Evolutionary conservation across 1,140 invertebrate species (phyloP).

Genomic region (Himalopsyche phryganea): DNA sequence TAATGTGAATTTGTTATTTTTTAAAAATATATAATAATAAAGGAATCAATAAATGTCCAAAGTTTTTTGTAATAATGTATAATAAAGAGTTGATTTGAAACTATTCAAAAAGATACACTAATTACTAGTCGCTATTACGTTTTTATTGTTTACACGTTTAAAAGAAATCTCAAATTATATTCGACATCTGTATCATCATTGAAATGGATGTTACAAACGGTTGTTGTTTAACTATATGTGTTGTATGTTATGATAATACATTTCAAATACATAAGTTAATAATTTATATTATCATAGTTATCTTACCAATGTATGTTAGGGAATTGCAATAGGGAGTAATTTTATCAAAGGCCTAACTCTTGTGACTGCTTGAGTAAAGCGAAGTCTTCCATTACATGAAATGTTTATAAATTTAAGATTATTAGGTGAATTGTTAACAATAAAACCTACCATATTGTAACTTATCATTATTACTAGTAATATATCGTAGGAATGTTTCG

Average conservation of each 20-base stretch:
- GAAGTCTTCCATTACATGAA: slow-evolving; percentile 36
- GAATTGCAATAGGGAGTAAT: slow-evolving; percentile 31
- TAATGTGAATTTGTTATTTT: not conserved
- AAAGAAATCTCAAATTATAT: not conserved
- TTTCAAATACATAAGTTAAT: slow-evolving; percentile 21
- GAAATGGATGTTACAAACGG: slow-evolving; percentile 21
- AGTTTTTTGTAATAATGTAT: not conserved
- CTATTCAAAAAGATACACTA: not conserved
- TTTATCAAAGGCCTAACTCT: slow-evolving; percentile 33
- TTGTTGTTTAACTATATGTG: slow-evolving; percentile 27
- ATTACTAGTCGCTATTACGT: not conserved
- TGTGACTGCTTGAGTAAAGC: slow-evolving; percentile 36
- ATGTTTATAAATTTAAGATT: slow-evolving; percentile 31
- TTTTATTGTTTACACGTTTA: not conserved
- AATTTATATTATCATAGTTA: slow-evolving; percentile 10
- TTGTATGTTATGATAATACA: slow-evolving; percentile 24
- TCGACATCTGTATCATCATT: not conserved
- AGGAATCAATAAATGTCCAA: not conserved
- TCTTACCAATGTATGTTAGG: slow-evolving; percentile 22
- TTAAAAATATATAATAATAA: not conserved
- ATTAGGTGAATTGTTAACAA: slow-evolving; percentile 30
- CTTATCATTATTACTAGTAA: too few species aligned
- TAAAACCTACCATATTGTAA: slow-evolving; percentile 5
- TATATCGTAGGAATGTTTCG: too few species aligned
- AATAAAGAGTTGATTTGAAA: not conserved